Conservation (phyloP, 2,113 vertebrate species). For the Elanus axillaris region DNA sequence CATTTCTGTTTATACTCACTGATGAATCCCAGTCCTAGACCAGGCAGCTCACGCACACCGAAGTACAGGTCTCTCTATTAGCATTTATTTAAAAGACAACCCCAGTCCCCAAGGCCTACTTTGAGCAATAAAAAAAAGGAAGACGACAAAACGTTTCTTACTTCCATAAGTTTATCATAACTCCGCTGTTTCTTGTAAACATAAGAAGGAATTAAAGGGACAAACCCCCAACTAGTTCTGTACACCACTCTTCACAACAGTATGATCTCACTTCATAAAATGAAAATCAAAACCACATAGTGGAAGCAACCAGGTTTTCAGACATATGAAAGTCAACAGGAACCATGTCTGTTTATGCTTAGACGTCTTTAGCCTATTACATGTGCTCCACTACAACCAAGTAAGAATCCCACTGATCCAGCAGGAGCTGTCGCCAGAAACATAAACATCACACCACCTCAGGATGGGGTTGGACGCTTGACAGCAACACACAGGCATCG, state of each 20-base stretch:
- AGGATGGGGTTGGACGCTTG: rapidly evolving
- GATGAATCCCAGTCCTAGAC: not conserved
- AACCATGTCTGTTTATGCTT: not conserved
- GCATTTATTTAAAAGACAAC: not conserved
- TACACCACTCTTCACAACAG: rapidly evolving
- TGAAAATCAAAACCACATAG: not conserved
- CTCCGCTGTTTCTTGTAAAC: not conserved
- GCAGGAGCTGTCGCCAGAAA: not conserved
- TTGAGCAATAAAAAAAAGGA: not conserved
- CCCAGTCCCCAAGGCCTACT: too few relatives aligned
- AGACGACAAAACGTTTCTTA: not conserved
- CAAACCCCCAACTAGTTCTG: not conserved
- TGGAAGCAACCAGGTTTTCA: not conserved
- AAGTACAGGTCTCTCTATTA: not conserved
- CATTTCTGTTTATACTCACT: not conserved
- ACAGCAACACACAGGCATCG: rapidly evolving
- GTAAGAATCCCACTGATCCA: not conserved
- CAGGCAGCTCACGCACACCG: not conserved
- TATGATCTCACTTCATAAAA: not conserved
- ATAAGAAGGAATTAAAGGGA: not conserved
- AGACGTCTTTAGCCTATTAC: not conserved
- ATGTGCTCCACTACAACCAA: rapidly evolving
- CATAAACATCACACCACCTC: not conserved
- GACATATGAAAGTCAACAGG: not conserved
- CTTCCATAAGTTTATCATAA: not conserved